Base-by-base conservation (phyloP, 2,113 vertebrate species). In the Telmatochromis sp. region DNA sequence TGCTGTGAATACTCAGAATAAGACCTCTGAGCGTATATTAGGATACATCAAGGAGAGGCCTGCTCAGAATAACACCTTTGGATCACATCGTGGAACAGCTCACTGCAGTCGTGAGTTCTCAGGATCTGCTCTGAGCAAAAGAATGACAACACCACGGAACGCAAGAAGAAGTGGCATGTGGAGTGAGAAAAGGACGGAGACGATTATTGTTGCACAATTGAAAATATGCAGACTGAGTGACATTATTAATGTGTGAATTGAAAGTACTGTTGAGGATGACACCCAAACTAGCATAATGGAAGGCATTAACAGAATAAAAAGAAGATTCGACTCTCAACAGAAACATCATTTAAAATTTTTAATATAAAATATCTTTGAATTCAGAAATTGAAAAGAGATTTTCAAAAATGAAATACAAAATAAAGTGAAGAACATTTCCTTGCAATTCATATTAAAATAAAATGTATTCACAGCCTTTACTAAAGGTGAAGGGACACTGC, bases 191-290 rank as follows among this genome's bases (percentile, higher is more conserved):
- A 53, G 51, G 51, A 53, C 19, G 51, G 51, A 21, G 51, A 53
- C 1, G 51, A 53, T 53, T 21, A 21, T 0, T 11, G 51, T 11
- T 53, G 51, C 19, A 21, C 19, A 53, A 53, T 4, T 53, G 19
- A 6, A 53, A 53, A 53, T 53, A 53, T 53, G 51, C 51, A 53
- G 51, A 21, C 19, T 6, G 19, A 53, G 50, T 6, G 50, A 53
- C 50, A 10, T 51, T n/a, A 51, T 51, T 53, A 53, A n/a, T 53
- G 51, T 53, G 51, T 53, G 51, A 21, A 0, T 53, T 53, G 51
- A 53, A 53, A 53, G 19, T n/a, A n/a, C 51, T 53, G 51, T 21
- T 53, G 19, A 21, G 51, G 51, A 53, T 53, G 51, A 53, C 19
- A 53, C 51, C 51, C 51, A 21, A 53, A 53, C 51, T 53, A 0